Evolutionary conservation across 2,888 invertebrate species (phyloP).

Genomic region (Hermaeophaga mercurialis): DNA sequence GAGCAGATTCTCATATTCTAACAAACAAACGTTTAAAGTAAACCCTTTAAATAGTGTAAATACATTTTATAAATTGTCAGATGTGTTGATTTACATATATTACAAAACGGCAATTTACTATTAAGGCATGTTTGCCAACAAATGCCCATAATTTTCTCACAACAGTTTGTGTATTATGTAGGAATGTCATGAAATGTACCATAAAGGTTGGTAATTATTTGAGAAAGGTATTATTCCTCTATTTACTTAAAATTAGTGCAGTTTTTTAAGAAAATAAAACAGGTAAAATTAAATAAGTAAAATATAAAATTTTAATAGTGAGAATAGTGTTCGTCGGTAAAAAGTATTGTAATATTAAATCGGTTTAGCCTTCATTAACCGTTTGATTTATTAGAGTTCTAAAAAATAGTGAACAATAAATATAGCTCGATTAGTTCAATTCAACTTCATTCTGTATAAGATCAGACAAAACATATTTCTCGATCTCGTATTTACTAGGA

Average conservation of each 20-base stretch:
- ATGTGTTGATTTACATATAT: not conserved
- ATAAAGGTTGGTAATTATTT: constrained; percentile 4
- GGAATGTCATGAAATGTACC: constrained; percentile 6
- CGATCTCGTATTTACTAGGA: constrained; percentile 9
- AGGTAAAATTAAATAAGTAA: not conserved
- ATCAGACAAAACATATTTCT: not conserved
- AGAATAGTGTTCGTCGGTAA: no score
- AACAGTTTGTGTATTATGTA: constrained; percentile 7
- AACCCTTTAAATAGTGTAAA: no score
- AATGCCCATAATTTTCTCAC: constrained; percentile 10
- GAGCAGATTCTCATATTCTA: no score
- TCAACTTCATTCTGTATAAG: no score
- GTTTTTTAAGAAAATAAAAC: not conserved
- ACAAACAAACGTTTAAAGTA: no score
- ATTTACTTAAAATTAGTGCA: constrained; percentile 3
- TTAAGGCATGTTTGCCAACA: constrained; percentile 8
- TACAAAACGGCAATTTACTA: constrained; percentile 3
- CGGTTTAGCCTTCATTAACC: no score
- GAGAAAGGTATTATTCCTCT: constrained; percentile 1
- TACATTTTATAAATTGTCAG: constrained; percentile 1
- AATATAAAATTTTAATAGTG: constrained; percentile 2
- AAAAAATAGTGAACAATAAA: no score
- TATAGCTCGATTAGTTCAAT: no score
- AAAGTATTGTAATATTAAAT: no score
- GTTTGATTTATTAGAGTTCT: no score